Evolutionary conservation across 2,888 invertebrate genomes (phyloP), one percentile per base, ranked within the genome.

Genomic region (Syrphus vitripennis): DNA sequence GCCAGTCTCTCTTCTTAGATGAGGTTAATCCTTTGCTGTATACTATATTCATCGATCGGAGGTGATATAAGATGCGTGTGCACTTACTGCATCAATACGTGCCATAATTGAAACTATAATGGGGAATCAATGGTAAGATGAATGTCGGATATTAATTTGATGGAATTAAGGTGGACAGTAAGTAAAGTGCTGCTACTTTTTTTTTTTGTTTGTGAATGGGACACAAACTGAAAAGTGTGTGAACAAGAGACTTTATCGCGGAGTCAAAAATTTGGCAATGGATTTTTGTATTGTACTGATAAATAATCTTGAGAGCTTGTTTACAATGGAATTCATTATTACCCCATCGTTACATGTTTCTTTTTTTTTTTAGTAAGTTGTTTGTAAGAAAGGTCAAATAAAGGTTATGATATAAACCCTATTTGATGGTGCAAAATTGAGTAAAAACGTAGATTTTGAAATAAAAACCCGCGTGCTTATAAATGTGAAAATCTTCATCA

Each of bases 161-260:
- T 78, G 86, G 86, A 82, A 86, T 86, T 86, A 86, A 81, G 86
- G 86, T 86, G 82, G 86, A 77, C 84, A 86, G 75, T 79, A 74
- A 79, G 74, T 79, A 69, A 75, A 65, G 53, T 59, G 75, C 24
- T 81, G 40, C 3, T 40, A n/a, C n/a, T n/a, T n/a, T n/a, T n/a
- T n/a, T n/a, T n/a, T n/a, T n/a, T n/a, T n/a, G n/a, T 29, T 45
- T 48, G 42, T 76, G 53, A 76, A 59, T 61, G 37, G 37, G 26
- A 26, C 16, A n/a, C 42, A 16, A 19, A 21, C 6, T 26, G 59
- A 14, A 26, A 10, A 10, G 4, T 31, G 65, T 42, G 55, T 53
- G 45, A 48, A n/a, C n/a, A n/a, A n/a, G 48, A 29, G 76, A 59
- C 67, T 84, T 71, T 70, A 21, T 7, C 31, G 31, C 7, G 5